Percentiles rank a stretch among this genome's conserved stretches.
These are phyloP conservation scores for Anoplius nigerrimus DNA, from an alignment of 2,888 invertebrate species.

Conservation along the genomic window DNA sequence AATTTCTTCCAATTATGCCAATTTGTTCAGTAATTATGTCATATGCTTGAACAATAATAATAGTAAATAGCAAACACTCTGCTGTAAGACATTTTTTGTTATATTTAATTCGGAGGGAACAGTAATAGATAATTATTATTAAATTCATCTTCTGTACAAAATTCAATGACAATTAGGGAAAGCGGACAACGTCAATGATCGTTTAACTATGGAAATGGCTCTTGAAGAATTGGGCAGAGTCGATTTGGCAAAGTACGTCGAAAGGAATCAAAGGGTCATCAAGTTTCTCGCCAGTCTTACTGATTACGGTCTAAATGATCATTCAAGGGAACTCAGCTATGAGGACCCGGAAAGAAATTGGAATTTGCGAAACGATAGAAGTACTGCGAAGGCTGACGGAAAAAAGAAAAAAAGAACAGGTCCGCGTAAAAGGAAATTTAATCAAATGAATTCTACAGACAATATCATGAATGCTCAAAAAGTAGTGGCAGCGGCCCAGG, in stretches of 20 bases:
- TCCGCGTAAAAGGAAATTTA: too few relatives aligned
- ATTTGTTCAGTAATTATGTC: too few relatives aligned
- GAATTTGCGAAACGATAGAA: constrained; percentile 18
- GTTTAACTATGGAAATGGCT: constrained; percentile 40
- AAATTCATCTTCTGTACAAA: neutral
- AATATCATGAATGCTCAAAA: too few relatives aligned
- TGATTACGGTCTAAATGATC: neutral
- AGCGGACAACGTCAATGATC: constrained; percentile 31
- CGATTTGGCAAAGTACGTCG: constrained; percentile 54
- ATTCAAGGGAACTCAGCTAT: neutral
- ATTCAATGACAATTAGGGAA: constrained; percentile 6
- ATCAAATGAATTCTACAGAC: too few relatives aligned
- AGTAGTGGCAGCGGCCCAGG: too few relatives aligned
- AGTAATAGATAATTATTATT: too few relatives aligned
- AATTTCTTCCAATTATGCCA: too few relatives aligned
- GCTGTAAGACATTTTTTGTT: too few relatives aligned
- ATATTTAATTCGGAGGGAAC: too few relatives aligned
- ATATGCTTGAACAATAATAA: too few relatives aligned
- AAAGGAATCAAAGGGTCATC: constrained; percentile 35
- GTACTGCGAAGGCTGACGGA: constrained; percentile 16
- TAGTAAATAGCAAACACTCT: too few relatives aligned
- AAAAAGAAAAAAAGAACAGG: neutral
- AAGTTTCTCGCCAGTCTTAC: constrained; percentile 12
- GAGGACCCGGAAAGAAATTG: constrained; percentile 4
- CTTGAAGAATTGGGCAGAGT: constrained; percentile 52